Percentiles rank a stretch among this genome's conserved stretches.
phyloP scores from a whole-genome alignment of 2,113 vertebrate genomes.

The Scophthalmus maximus region DNA sequence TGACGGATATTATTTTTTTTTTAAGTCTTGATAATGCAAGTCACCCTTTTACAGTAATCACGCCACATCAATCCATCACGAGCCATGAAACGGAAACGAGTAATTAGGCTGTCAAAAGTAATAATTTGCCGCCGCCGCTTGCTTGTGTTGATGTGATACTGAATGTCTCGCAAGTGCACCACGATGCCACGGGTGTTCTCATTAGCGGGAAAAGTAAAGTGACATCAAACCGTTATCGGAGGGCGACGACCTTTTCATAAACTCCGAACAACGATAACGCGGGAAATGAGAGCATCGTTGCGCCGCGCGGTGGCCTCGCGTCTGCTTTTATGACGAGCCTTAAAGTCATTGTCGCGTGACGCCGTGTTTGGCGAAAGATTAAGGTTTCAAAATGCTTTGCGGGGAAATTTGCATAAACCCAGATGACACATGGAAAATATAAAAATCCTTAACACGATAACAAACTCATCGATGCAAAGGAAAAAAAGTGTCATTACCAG shows the following conservation, averaged over 20 bases:
- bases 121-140: constrained; percentile 7
- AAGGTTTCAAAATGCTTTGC: neutral
- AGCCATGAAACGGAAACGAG: constrained; percentile 5
- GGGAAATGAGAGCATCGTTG: neutral
- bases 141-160: constrained; percentile 24
- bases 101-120: constrained; percentile 33
- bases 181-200: neutral
- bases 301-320: neutral
- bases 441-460: no score
- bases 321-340: neutral
- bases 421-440: neutral
- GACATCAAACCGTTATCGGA: constrained; percentile 18
- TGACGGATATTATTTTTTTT: constrained; percentile 15
- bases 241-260: constrained; percentile 33
- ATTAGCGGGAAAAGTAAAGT: constrained; percentile 32
- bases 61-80: constrained; percentile 17
- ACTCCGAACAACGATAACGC: constrained; percentile 18
- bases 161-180: neutral
- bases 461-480: no score
- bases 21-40: neutral
- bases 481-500: no score
- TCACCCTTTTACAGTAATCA: constrained; percentile 20
- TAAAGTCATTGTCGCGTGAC: neutral
- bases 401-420: no score
- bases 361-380: neutral